Evolutionary conservation across 2,888 invertebrate genomes (phyloP).

Genomic region (Heliconius cydno): DNA sequence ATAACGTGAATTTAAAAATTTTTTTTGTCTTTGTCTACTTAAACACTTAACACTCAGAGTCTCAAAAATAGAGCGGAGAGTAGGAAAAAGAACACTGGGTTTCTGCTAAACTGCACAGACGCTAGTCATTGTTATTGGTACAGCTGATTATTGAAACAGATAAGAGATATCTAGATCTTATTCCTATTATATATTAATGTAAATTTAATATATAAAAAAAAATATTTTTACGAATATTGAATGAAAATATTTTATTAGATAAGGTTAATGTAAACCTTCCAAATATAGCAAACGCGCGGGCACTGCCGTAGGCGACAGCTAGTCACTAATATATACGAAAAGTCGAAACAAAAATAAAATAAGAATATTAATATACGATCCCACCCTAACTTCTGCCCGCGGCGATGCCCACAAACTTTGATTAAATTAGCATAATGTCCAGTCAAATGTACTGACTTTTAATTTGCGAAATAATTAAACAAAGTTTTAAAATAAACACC

Average conservation of each 20-base stretch:
- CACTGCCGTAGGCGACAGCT: background rate
- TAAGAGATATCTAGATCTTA: no score
- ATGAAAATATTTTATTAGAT: background rate
- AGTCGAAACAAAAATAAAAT: slow-evolving; percentile 23
- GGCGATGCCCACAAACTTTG: slow-evolving; percentile 31
- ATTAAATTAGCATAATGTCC: slow-evolving; percentile 36
- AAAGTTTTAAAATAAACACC: slow-evolving; percentile 42
- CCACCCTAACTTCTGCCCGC: slow-evolving; percentile 22
- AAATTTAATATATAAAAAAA: background rate
- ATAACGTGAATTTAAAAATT: no score
- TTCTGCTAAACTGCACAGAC: no score
- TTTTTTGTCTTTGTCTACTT: no score
- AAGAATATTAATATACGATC: slow-evolving; percentile 27
- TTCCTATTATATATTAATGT: no score
- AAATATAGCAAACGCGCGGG: background rate
- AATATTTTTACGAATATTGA: background rate
- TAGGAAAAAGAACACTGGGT: no score
- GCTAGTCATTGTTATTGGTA: background rate
- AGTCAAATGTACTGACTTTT: slow-evolving; percentile 34
- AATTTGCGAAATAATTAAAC: slow-evolving; percentile 38
- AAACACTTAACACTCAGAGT: no score
- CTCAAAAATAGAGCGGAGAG: no score
- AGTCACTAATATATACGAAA: slow-evolving; percentile 18
- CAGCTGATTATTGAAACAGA: background rate
- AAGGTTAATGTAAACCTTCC: background rate